Conservation (phyloP, 2,888 invertebrate species). For the Ornithoptera alexandrae region DNA sequence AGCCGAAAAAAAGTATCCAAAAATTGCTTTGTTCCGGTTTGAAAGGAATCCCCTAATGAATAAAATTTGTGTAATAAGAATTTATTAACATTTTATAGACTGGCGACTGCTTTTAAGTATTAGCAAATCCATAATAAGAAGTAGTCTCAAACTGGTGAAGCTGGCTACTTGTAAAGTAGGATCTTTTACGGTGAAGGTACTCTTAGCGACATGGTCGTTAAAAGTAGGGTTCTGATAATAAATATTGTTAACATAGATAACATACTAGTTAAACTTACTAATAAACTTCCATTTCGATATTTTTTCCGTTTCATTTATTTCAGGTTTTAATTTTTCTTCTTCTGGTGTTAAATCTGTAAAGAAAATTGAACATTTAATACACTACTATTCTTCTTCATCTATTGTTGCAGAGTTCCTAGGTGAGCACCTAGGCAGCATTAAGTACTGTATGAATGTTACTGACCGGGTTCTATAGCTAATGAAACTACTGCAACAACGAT, state of each 20-base stretch:
- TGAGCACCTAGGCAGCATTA: too few species aligned
- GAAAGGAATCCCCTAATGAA: neutral
- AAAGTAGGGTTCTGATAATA: too few species aligned
- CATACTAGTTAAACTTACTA: slow-evolving; percentile 34
- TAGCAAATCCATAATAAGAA: neutral
- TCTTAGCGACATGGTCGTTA: neutral
- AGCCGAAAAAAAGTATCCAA: too few species aligned
- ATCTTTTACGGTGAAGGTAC: neutral
- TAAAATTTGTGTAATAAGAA: too few species aligned
- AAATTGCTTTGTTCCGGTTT: neutral
- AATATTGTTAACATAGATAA: neutral
- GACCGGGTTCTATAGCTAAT: too few species aligned
- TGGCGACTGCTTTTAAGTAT: neutral
- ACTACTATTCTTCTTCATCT: neutral
- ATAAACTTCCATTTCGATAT: slow-evolving; percentile 50
- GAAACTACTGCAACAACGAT: too few species aligned
- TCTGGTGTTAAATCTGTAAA: slow-evolving; percentile 45
- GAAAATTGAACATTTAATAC: neutral
- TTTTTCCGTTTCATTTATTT: slow-evolving; percentile 37
- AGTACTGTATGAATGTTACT: too few species aligned
- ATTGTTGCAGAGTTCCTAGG: neutral
- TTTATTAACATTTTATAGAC: neutral
- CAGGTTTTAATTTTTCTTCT: slow-evolving; percentile 42
- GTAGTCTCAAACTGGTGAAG: neutral
- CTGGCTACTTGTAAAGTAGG: too few species aligned